Evolutionary conservation across 2,797 vertebrate species (phyloP).

Genomic region (Pseudomugil gertrudae): DNA sequence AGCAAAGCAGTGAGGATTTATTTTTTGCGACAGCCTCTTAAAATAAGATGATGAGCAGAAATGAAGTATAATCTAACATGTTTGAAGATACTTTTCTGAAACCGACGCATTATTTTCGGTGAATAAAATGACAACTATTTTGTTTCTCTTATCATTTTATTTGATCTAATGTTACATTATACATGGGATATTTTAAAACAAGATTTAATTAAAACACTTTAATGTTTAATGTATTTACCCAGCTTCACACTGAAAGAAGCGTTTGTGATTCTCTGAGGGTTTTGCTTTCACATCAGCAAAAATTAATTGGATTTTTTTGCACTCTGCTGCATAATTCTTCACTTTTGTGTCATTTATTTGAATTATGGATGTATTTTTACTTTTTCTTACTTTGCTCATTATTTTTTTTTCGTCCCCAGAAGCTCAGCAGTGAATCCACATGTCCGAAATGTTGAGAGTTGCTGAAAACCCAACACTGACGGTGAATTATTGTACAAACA

Average conservation of each 20-base stretch:
- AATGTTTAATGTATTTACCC: conserved; percentile 22
- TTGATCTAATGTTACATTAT: not conserved
- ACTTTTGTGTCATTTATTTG: not conserved
- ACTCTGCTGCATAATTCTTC: conserved; percentile 9
- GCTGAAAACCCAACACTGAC: conserved; percentile 16
- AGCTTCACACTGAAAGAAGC: conserved; percentile 15
- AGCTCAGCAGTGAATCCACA: conserved; percentile 16
- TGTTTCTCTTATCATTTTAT: not conserved
- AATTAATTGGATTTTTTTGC: conserved; percentile 21
- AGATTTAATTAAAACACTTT: not conserved
- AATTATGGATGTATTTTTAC: not conserved
- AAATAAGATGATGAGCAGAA: not conserved
- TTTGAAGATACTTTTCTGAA: not conserved
- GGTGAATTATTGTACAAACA: conserved; percentile 47
- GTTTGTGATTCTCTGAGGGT: not conserved
- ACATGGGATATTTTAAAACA: not conserved
- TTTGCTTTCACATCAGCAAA: conserved; percentile 12
- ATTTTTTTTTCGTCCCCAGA: conserved; percentile 1
- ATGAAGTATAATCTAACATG: not conserved
- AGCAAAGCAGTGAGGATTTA: not conserved
- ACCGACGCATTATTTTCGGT: not conserved
- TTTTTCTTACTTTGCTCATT: not conserved
- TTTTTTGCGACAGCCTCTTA: not conserved
- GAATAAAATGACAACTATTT: not conserved
- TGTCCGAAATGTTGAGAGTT: conserved; percentile 4